Percentiles rank a stretch among this genome's conserved stretches.
These are phyloP conservation scores for Ischnura elegans DNA, from an alignment of 2,888 invertebrate species.

Conservation along the genomic window DNA sequence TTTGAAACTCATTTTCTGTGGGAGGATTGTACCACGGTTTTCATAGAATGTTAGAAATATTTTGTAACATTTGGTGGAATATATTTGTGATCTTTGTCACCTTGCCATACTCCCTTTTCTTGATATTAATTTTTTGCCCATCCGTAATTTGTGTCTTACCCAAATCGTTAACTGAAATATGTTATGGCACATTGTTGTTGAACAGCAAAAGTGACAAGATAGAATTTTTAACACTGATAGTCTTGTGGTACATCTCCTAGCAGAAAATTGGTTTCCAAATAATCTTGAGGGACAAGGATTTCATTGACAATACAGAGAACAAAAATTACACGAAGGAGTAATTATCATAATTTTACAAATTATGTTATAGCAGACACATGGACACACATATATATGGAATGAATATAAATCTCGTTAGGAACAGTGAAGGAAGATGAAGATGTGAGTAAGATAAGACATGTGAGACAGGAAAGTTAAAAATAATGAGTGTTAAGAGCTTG, in stretches of 20 bases:
- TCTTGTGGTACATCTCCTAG: too few species aligned
- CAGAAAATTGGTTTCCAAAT: neutral
- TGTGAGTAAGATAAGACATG: constrained; percentile 11
- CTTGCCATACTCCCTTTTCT: too few species aligned
- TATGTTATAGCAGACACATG: neutral
- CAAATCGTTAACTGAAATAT: too few species aligned
- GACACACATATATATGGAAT: too few species aligned
- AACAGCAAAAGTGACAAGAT: too few species aligned
- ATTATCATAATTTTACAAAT: neutral
- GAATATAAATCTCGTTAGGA: neutral
- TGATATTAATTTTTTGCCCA: too few species aligned
- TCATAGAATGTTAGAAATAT: too few species aligned
- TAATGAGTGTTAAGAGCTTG: neutral
- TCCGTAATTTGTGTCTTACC: too few species aligned
- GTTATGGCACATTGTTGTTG: too few species aligned
- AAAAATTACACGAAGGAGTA: neutral
- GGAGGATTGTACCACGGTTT: neutral
- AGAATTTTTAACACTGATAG: too few species aligned
- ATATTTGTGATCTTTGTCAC: too few species aligned
- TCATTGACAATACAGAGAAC: neutral
- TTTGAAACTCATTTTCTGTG: neutral
- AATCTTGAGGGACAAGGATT: neutral
- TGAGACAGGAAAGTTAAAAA: constrained; percentile 26
- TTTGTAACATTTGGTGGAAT: too few species aligned
- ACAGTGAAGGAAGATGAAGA: neutral